Evolutionary conservation across 2,113 vertebrate genomes (phyloP).

Genomic region (Eulacestoma nigropectus): DNA sequence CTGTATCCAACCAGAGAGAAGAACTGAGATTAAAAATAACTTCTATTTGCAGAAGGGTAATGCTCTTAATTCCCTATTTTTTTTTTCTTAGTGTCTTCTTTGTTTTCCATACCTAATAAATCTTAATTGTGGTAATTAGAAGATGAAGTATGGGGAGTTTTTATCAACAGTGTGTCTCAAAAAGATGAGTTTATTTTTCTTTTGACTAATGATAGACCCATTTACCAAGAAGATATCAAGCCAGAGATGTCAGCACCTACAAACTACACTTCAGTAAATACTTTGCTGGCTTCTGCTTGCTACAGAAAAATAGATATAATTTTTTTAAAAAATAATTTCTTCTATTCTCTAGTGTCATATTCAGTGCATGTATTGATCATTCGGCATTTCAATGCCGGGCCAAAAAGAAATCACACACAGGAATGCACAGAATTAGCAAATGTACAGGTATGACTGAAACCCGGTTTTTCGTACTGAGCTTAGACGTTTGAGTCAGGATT

Average conservation of each 20-base stretch:
- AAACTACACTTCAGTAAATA: neutral
- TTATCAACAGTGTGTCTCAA: neutral
- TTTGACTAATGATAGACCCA: neutral
- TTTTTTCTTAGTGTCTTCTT: neutral
- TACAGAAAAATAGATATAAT: neutral
- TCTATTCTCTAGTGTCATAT: neutral
- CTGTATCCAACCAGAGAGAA: neutral
- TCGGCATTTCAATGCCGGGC: neutral
- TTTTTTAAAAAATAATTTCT: neutral
- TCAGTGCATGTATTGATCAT: neutral
- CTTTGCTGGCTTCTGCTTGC: neutral
- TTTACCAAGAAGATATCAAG: neutral
- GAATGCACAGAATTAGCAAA: neutral
- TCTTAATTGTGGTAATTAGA: neutral
- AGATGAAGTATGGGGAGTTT: neutral
- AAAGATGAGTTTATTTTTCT: neutral
- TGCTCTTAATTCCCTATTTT: neutral
- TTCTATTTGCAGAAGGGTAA: neutral
- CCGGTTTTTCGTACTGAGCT: neutral
- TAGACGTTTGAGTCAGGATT: neutral
- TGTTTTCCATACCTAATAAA: neutral
- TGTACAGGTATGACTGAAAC: neutral
- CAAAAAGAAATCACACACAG: neutral
- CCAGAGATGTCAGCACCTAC: neutral
- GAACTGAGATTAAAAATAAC: neutral